Evolutionary conservation across 2,797 vertebrate species (phyloP).

Genomic region (Gadopsis marmoratus): DNA sequence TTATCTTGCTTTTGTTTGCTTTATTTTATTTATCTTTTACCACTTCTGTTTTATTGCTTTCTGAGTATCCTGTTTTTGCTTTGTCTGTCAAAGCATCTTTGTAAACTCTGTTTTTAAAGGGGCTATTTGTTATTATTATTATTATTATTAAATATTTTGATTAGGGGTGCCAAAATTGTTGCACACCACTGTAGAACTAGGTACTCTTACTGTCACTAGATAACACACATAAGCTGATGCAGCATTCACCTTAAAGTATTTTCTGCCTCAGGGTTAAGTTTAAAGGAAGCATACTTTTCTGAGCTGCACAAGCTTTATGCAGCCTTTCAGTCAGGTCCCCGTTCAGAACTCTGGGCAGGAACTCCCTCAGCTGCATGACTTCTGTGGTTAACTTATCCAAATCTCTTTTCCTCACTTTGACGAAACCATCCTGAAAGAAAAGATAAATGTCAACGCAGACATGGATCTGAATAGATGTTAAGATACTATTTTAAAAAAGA

Average conservation of each 20-base stretch:
- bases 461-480: background rate
- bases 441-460: background rate
- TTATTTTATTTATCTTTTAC: no score
- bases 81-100: no score
- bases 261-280: background rate
- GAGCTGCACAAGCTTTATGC: constrained; percentile 82
- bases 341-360: constrained; percentile 90
- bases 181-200: background rate
- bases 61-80: no score
- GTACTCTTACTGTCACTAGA: background rate
- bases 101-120: no score
- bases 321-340: constrained; percentile 85
- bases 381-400: constrained; percentile 93
- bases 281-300: constrained; percentile 80
- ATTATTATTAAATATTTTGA: no score
- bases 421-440: constrained; percentile 81
- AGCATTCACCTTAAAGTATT: background rate
- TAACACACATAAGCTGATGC: background rate
- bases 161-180: no score
- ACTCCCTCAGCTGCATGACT: constrained; percentile 94
- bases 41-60: no score
- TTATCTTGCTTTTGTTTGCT: no score
- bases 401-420: constrained; percentile 88
- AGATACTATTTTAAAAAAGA: background rate
- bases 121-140: no score